These are phyloP conservation scores for Lepus timidus DNA, from an alignment of 2,113 vertebrate genomes.

Conservation along the genomic window DNA sequence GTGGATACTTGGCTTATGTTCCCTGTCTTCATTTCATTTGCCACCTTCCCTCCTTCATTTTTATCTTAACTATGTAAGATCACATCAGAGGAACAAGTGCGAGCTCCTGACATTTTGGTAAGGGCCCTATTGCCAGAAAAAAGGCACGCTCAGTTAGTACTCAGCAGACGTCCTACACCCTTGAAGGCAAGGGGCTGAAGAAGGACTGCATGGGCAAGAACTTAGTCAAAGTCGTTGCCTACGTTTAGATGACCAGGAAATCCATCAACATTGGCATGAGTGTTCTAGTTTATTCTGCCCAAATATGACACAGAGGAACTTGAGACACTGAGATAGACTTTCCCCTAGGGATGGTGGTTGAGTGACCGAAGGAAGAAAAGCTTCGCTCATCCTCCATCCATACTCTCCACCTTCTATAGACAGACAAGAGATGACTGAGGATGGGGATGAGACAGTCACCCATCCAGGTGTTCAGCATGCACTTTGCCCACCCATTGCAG, in stretches of 20 bases:
- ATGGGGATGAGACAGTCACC: background rate
- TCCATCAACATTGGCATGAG: background rate
- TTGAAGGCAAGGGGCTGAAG: background rate
- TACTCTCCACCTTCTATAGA: background rate
- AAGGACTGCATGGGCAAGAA: background rate
- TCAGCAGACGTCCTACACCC: rapidly evolving
- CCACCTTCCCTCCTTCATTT: background rate
- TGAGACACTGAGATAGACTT: background rate
- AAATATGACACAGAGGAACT: background rate
- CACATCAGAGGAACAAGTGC: background rate
- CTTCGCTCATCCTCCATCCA: background rate
- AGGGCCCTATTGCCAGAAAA: background rate
- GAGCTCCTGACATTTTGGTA: background rate
- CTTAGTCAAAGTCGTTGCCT: background rate
- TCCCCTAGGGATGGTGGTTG: background rate
- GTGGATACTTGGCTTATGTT: background rate
- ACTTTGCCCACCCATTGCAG: rapidly evolving
- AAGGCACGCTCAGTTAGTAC: rapidly evolving
- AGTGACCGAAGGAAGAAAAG: background rate
- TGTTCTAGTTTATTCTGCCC: background rate
- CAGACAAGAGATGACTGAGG: background rate
- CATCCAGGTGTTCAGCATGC: background rate
- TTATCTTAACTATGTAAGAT: background rate
- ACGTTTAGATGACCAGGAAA: background rate
- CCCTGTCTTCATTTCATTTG: background rate